Percentiles rank a stretch among this genome's conserved stretches.
Evolutionary conservation across 2,888 invertebrate genomes (phyloP).

Genomic region (Idaea dimidiata): DNA sequence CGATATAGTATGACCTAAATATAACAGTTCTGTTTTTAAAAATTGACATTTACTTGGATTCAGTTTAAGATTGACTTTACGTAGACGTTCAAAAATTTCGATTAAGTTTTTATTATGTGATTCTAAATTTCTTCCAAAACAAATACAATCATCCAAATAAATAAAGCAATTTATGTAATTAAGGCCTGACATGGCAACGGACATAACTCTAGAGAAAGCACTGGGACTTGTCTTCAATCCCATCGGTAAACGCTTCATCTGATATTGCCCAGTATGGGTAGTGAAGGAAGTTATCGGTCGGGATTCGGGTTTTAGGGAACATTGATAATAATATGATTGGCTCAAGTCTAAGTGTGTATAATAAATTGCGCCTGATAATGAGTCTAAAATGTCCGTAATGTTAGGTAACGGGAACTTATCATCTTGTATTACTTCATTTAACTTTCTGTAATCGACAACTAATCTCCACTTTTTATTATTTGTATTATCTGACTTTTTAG

Average conservation of each 20-base stretch:
- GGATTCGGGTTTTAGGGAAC: constrained; percentile 15
- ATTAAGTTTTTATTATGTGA: constrained; percentile 15
- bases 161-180: constrained; percentile 10
- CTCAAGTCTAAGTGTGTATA: constrained; percentile 1
- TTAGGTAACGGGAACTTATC: constrained; percentile 16
- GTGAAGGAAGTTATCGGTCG: not conserved
- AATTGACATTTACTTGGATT: constrained; percentile 10
- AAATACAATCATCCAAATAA: constrained; percentile 11
- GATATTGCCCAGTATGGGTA: not conserved
- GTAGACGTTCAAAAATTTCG: constrained; percentile 7
- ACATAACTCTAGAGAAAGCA: constrained; percentile 8
- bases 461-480: constrained; percentile 29
- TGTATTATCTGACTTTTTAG: constrained; percentile 16
- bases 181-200: constrained; percentile 10
- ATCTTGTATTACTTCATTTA: constrained; percentile 9
- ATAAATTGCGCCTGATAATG: constrained; percentile 2
- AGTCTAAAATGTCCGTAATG: constrained; percentile 14
- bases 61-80: constrained; percentile 15
- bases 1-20: constrained; percentile 10
- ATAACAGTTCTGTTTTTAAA: constrained; percentile 7
- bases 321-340: constrained; percentile 5
- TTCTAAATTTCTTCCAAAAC: constrained; percentile 6
- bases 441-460: constrained; percentile 29
- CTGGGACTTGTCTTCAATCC: constrained; percentile 13
- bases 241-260: constrained; percentile 12